Base-by-base conservation (phyloP, 2,888 invertebrate genomes). In the Leptinotarsa haldemani region DNA sequence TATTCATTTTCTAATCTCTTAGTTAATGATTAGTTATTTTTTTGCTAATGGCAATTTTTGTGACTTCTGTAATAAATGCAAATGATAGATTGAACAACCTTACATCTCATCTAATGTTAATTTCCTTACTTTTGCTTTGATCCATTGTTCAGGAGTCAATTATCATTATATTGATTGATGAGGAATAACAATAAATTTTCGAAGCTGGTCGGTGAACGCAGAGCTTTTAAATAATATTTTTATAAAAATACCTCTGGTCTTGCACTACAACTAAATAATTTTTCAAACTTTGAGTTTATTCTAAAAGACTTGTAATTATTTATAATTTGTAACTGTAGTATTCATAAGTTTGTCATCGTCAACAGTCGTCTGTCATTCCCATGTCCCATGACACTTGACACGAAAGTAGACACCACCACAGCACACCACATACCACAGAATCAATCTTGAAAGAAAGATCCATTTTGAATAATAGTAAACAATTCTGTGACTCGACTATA, bases 1-100 rank as follows among this genome's bases (percentile, higher is more conserved):
- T 81, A 75, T 72, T 83, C 83, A 84, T 84, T 69, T 71, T 69
- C 48, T 48, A 25, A 65, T 52, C 25, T 20, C 53, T 67, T 63
- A 61, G 61, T 40, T n/a, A 61, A 61, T 61, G 61, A 25, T 5
- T 16, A 61, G 61, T 61, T 61, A 61, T 16, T 25, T 18, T 40
- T 25, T n/a, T 16, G 56, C 40, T 40, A 68, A 20, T 68, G 2
- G 16, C 16, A 20, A 56, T 56, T 53, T 68, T 47, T 56, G 48
- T 69, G 46, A 65, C n/a, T 70, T 77, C 77, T 73, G 77, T 69
- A 72, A 77, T 47, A 65, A 65, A 69, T 65, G 65, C 69, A 65
- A 73, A 73, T 67, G 50, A 74, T 71, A 74, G 58, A 65, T 47
- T 76, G 46, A 69, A 7, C 2, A 40, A 61, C 5, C 12, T 30